Percentiles rank a stretch among this genome's conserved stretches.
phyloP scores from a whole-genome alignment of 2,888 invertebrate species.

The Athrips mouffetella region DNA sequence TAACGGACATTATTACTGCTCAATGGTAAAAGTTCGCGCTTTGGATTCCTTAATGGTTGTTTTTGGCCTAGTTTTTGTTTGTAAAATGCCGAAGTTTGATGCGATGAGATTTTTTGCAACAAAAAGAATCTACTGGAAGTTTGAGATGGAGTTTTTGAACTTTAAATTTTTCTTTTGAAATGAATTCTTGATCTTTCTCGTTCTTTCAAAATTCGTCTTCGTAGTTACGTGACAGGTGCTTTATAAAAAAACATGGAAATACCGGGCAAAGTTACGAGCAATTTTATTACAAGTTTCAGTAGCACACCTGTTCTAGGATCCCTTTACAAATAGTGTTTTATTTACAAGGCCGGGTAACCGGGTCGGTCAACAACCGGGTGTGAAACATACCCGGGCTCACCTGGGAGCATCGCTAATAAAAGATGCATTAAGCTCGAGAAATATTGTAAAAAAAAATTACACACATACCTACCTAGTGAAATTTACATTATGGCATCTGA shows the following conservation, averaged over 20 bases:
- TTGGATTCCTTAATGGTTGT: constrained; percentile 39
- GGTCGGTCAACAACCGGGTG: constrained; percentile 2
- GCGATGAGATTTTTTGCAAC: too few relatives aligned
- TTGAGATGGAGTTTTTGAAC: too few relatives aligned
- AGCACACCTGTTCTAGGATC: not conserved
- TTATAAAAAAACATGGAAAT: too few relatives aligned
- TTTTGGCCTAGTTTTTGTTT: constrained; percentile 34
- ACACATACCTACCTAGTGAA: too few relatives aligned
- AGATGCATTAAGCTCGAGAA: not conserved
- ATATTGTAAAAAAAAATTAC: too few relatives aligned
- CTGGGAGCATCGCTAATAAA: not conserved
- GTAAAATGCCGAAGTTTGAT: constrained; percentile 14
- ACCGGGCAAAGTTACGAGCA: not conserved
- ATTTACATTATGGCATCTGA: too few relatives aligned
- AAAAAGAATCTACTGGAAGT: too few relatives aligned
- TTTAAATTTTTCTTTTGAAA: too few relatives aligned
- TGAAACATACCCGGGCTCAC: constrained; percentile 1
- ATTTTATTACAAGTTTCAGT: constrained; percentile 5
- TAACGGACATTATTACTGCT: constrained; percentile 40
- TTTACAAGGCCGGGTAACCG: not conserved
- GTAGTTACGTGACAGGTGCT: not conserved
- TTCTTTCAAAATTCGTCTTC: too few relatives aligned
- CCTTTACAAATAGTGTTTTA: constrained; percentile 4
- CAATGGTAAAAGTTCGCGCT: constrained; percentile 42
- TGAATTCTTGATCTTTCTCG: too few relatives aligned